Base-by-base conservation (phyloP, 2,888 invertebrate species). In the Muschampia plurimacula region DNA sequence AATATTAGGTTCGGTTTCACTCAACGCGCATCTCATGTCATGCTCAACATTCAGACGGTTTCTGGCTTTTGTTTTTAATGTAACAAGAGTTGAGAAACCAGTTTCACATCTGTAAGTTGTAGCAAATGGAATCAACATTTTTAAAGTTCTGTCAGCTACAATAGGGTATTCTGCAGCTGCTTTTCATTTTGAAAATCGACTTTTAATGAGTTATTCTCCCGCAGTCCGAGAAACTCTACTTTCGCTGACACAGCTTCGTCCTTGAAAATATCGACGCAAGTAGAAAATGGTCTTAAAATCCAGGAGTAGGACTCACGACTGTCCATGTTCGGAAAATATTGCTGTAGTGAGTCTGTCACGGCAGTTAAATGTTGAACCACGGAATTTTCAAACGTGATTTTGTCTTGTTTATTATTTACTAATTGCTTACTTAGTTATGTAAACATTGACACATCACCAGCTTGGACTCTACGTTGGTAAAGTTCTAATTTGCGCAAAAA, bases 401-500 rank as follows among this genome's bases (percentile, higher is more conserved):
- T 41, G 57, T 76, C 41, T 72, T 59, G 75, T 74, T 76, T 36
- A 6, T 10, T 69, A 69, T 76, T 77, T 74, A 76, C 63, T 46
- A 74, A 76, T 75, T 75, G 75, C 74, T 76, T 74, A 77, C 77
- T n/a, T 22, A 78, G 74, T 78, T 78, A 77, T 75, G 75, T 76
- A 75, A 78, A 75, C 75, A 79, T 78, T 44, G 75, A 75, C 73
- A 77, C 76, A 79, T 79, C 77, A 15, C 71, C 77, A 46, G 70
- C 78, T 74, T 79, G 76, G 1, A 78, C 75, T 77, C 75, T 77
- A 39, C 77, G 75, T 78, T 78, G 75, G 75, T 76, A 79, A 77
- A 78, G 77, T 79, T 76, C 74, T 71, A 77, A 77, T 77, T 76
- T 74, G 10, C 74, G 72, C 70, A 77, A 4, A 78, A 22, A 78